Evolutionary conservation across 1,140 invertebrate genomes (phyloP).

Genomic region (Saccostrea echinata): DNA sequence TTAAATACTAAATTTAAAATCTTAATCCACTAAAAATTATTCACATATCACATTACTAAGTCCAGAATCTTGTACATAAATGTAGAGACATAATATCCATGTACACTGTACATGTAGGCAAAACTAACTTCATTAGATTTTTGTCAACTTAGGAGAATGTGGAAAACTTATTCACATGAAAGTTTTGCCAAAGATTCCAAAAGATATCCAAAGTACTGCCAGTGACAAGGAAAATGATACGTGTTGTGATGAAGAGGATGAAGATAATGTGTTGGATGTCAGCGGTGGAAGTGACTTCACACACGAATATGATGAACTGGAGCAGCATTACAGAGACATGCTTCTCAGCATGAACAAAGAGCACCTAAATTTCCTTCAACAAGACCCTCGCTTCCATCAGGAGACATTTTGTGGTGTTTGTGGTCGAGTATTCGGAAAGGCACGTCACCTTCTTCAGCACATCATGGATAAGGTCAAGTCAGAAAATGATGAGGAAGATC

Average conservation of each 20-base stretch:
- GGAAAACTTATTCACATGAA: conserved; percentile 26
- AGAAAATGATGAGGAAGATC: not conserved
- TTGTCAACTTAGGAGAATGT: not conserved
- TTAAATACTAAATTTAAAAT: no score
- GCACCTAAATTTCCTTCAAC: not conserved
- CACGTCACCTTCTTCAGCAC: conserved; percentile 1
- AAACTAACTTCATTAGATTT: not conserved
- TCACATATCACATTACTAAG: no score
- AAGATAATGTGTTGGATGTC: not conserved
- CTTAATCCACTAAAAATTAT: no score
- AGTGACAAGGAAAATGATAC: not conserved
- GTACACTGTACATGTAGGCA: no score
- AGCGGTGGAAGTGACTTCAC: not conserved
- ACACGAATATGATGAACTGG: not conserved
- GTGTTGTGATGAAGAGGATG: not conserved
- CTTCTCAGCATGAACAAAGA: conserved; percentile 22
- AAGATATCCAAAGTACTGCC: not conserved
- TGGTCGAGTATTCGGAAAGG: not conserved
- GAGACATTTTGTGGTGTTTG: not conserved
- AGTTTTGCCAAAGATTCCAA: not conserved
- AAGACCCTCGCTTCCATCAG: conserved; percentile 4
- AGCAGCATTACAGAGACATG: not conserved
- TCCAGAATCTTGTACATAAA: no score
- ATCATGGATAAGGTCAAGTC: conserved; percentile 7
- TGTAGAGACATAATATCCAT: no score